Conservation (phyloP, 2,888 invertebrate species). For the Xylota sylvarum region DNA sequence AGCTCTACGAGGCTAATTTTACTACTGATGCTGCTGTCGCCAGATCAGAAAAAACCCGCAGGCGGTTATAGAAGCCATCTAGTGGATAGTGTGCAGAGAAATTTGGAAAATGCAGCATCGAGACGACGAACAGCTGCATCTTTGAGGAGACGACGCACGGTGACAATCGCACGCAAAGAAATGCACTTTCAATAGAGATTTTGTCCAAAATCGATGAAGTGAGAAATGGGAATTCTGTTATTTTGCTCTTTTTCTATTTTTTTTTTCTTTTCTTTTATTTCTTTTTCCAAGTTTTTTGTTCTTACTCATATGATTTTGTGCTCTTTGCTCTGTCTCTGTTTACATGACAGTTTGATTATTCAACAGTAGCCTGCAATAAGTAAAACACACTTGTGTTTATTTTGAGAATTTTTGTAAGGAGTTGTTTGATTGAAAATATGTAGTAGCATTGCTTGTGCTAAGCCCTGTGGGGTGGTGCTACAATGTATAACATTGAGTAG, state of each 20-base stretch:
- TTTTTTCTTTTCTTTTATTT: slow-evolving; percentile 24
- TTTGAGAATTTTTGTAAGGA: background rate
- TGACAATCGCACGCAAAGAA: slow-evolving; percentile 31
- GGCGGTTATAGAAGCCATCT: slow-evolving; percentile 57
- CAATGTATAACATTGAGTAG: too few relatives aligned
- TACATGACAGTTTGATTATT: slow-evolving; percentile 65
- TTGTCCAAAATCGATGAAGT: slow-evolving; percentile 76
- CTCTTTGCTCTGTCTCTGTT: slow-evolving; percentile 66
- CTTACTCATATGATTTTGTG: slow-evolving; percentile 46
- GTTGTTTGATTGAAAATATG: too few relatives aligned
- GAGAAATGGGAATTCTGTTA: slow-evolving; percentile 60
- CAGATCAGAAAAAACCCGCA: slow-evolving; percentile 25
- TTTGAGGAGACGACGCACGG: background rate
- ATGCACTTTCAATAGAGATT: slow-evolving; percentile 64
- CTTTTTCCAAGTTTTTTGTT: slow-evolving; percentile 35
- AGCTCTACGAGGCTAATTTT: slow-evolving; percentile 35
- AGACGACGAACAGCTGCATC: slow-evolving; percentile 59
- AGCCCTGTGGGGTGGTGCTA: background rate
- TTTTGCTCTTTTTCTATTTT: slow-evolving; percentile 53
- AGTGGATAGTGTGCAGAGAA: background rate
- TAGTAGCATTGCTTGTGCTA: background rate
- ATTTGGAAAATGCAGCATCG: slow-evolving; percentile 5
- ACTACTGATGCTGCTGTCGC: slow-evolving; percentile 15
- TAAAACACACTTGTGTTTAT: background rate
- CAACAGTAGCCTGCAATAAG: slow-evolving; percentile 46